Percentiles rank a stretch among this genome's conserved stretches.
Conservation (phyloP, 1,140 invertebrate species). For the Cecropterus lyciades region DNA sequence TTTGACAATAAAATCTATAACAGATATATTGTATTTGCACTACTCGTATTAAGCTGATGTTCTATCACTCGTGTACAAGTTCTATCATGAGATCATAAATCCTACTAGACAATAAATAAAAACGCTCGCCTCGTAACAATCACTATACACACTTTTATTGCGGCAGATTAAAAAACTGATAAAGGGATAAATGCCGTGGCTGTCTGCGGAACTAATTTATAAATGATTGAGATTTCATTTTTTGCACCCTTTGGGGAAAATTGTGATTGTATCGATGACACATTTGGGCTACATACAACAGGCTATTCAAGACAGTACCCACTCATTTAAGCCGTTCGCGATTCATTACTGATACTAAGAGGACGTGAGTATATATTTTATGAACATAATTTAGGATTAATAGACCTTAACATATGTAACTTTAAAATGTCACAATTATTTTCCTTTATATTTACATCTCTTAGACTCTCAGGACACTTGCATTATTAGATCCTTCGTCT, state of each 20-base stretch:
- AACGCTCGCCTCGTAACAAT: conserved; percentile 59
- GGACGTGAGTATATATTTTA: no score
- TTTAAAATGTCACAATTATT: no score
- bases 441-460: no score
- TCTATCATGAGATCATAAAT: conserved; percentile 53
- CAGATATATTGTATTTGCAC: conserved; percentile 8
- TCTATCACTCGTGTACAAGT: conserved; percentile 9
- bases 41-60: no score
- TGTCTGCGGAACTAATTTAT: conserved; percentile 82
- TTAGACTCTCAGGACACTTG: no score
- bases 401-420: no score
- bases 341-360: no score
- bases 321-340: neutral
- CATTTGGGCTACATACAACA: conserved; percentile 2
- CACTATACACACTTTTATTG: conserved; percentile 75
- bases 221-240: conserved; percentile 82
- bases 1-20: neutral
- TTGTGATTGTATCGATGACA: conserved; percentile 22
- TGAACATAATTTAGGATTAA: no score
- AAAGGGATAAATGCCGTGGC: conserved; percentile 76
- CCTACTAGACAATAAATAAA: conserved; percentile 66
- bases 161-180: conserved; percentile 75
- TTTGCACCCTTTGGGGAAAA: conserved; percentile 53
- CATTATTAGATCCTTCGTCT: neutral
- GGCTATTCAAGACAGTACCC: conserved; percentile 2